These are phyloP conservation scores for Astreopora myriophthalma DNA, from an alignment of 64 coral and sea anemone genomes.

Conservation along the genomic window DNA sequence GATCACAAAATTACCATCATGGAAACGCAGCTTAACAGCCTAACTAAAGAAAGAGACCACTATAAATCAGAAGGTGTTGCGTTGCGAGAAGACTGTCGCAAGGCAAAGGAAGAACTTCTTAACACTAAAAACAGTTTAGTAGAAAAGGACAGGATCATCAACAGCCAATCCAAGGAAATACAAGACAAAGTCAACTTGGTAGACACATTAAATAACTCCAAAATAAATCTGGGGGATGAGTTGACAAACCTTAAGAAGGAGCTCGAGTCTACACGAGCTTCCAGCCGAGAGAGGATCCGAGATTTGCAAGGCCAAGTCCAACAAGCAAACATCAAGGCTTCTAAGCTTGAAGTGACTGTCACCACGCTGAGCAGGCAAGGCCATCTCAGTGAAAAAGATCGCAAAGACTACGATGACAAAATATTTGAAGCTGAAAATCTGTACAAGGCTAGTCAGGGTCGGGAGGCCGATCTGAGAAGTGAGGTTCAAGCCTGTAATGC, in stretches of 20 bases:
- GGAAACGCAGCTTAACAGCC: constrained; percentile 64
- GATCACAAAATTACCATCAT: constrained; percentile 72
- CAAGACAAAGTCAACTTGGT: constrained; percentile 85
- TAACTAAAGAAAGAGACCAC: constrained; percentile 80
- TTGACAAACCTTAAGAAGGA: constrained; percentile 81
- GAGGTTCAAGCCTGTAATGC: constrained; percentile 77
- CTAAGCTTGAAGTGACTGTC: constrained; percentile 75
- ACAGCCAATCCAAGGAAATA: constrained; percentile 76
- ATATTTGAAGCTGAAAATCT: constrained; percentile 76
- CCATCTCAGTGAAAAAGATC: constrained; percentile 58
- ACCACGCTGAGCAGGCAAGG: constrained; percentile 61
- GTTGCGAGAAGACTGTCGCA: constrained; percentile 69
- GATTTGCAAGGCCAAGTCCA: constrained; percentile 84
- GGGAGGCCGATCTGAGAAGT: constrained; percentile 79
- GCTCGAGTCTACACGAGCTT: constrained; percentile 72
- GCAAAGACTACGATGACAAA: constrained; percentile 74
- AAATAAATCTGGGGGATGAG: constrained; percentile 68
- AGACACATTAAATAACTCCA: constrained; percentile 80
- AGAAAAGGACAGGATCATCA: constrained; percentile 72
- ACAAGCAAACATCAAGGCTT: constrained; percentile 64
- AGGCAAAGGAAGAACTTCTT: constrained; percentile 83
- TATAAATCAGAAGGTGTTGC: constrained; percentile 61
- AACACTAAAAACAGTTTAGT: constrained; percentile 72
- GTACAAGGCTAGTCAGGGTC: constrained; percentile 75
- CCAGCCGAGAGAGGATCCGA: constrained; percentile 82